Evolutionary conservation across 2,113 vertebrate genomes (phyloP).

Genomic region (Stigmatopora argus): DNA sequence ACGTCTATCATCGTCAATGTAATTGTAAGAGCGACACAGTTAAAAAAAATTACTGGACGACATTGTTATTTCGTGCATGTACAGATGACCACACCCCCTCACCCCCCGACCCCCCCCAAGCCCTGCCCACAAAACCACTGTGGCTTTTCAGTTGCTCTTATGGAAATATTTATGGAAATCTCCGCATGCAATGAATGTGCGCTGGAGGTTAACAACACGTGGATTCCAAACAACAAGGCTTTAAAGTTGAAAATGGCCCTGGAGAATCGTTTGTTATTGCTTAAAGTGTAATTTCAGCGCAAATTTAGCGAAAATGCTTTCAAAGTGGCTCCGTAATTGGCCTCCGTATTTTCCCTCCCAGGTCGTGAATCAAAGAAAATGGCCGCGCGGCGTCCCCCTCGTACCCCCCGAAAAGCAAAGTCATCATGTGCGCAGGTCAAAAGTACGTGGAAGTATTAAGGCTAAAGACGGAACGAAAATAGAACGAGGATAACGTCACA

Average conservation of each 20-base stretch:
- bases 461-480: too few relatives aligned
- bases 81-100: conserved; percentile 30
- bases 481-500: too few relatives aligned
- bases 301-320: conserved; percentile 55
- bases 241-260: conserved; percentile 45
- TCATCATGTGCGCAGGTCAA: conserved; percentile 43
- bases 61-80: conserved; percentile 22
- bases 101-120: not conserved
- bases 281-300: conserved; percentile 47
- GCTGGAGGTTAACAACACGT: conserved; percentile 25
- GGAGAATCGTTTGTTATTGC: conserved; percentile 27
- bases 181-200: conserved; percentile 39
- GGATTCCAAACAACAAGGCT: conserved; percentile 31
- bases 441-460: not conserved
- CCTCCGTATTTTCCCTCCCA: conserved; percentile 39
- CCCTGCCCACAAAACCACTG: conserved; percentile 20
- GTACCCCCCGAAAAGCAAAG: conserved; percentile 13
- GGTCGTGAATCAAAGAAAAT: conserved; percentile 71
- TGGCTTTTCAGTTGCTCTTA: conserved; percentile 63
- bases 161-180: conserved; percentile 72
- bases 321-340: conserved; percentile 54
- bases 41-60: conserved; percentile 42
- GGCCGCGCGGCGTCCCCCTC: conserved; percentile 42
- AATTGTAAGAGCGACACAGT: too few relatives aligned
- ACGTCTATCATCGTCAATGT: too few relatives aligned